A percentile compares a stretch with the other conserved stretches of the same genome.
Evolutionary conservation across 2,888 invertebrate species (phyloP).

Genomic region (Allygus modestus): DNA sequence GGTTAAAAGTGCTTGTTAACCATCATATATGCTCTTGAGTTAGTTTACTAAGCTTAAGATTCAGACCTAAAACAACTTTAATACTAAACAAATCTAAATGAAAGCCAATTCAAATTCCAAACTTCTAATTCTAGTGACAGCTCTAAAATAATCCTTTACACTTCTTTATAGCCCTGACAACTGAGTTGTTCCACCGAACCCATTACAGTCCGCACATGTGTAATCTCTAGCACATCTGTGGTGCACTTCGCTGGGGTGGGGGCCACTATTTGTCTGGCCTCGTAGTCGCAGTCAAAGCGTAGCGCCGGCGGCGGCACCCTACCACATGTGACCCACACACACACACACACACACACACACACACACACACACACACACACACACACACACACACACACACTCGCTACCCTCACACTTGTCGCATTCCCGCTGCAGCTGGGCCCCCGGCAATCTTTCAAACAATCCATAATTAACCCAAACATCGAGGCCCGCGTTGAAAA

Average conservation of each 20-base stretch:
- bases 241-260: slow-evolving; percentile 10
- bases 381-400: neutral
- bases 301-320: neutral
- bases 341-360: too few relatives aligned
- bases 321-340: slow-evolving; percentile 32
- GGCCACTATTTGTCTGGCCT: slow-evolving; percentile 36
- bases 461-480: slow-evolving; percentile 60
- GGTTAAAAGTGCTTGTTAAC: too few relatives aligned
- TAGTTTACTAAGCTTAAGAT: too few relatives aligned
- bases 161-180: neutral
- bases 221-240: slow-evolving; percentile 12
- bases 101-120: too few relatives aligned
- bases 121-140: too few relatives aligned
- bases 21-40: too few relatives aligned
- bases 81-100: too few relatives aligned
- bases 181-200: neutral
- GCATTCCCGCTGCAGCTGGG: slow-evolving; percentile 36
- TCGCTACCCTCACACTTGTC: slow-evolving; percentile 33
- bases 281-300: neutral
- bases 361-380: too few relatives aligned
- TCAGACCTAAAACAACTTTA: too few relatives aligned
- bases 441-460: slow-evolving; percentile 53
- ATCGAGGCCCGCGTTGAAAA: slow-evolving; percentile 54
- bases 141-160: too few relatives aligned
- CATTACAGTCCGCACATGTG: slow-evolving; percentile 1